Evolutionary conservation across 2,888 invertebrate species (phyloP), one percentile per base, ranked within the genome.

Genomic region (Cosmia trapezina): DNA sequence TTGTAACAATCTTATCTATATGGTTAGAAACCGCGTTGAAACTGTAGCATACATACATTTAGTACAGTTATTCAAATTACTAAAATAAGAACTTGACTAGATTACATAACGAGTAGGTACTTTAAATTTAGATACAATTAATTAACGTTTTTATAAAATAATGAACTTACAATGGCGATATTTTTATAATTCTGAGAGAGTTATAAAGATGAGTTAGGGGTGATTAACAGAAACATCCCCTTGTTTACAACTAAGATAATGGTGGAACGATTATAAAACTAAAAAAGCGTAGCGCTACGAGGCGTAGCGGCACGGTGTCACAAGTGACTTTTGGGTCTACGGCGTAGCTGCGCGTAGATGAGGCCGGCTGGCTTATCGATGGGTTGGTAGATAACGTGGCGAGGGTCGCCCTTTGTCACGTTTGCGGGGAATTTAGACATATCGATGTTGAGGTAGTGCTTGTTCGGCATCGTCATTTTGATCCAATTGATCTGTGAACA

Each of bases 391-490:
- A 98, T 98, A 86, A 97, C 97, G 83, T 97, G 96, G 1, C 93
- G 89, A 63, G 97, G 97, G 41, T 97, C 97, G 0, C 97, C 97
- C 33, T 97, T 97, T 19, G 97, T 96, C 22, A 97, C 95, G 64
- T 96, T 95, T 2, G 96, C 95, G 41, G 97, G 97, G 93, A 98
- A 98, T 86, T 97, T 97, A 11, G 97, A 97, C 87, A 98, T 96
- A 89, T 98, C 98, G 59, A 98, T 97, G 84, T 97, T 97, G 86
- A 97, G 97, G 90, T 98, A 98, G 90, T 98, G 98, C 87, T 98
- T 98, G 92, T 98, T 98, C 0, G 98, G 98, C 97, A 98, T 97
- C 76, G 97, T 96, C 97, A 98, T 98, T 84, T 97, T 97, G 66
- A 98, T 97, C 89, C 97, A 97, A 7, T 96, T 94, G 61, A 98